Evolutionary conservation across 2,797 vertebrate genomes (phyloP), one percentile per base, ranked within the genome.

Genomic region (Anisognathus igniventris): DNA sequence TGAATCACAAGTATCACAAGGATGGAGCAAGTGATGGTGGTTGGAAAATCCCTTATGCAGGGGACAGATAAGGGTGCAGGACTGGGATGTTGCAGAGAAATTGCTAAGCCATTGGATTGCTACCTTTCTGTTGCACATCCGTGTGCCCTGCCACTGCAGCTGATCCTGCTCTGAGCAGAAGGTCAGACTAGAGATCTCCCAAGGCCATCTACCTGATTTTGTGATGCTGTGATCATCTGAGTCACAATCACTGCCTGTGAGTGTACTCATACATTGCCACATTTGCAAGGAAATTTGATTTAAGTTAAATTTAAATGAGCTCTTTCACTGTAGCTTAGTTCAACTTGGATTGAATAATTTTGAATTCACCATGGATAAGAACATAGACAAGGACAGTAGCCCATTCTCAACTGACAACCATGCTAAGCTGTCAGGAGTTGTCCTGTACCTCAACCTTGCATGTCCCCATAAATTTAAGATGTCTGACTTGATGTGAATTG

Each of bases 221-320:
- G 42, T 4, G 3, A 21, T 71, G 42, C 42, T 71, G 10, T 33
- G 39, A 62, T 74, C 31, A n/a, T 65, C 71, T 54, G 33, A 82
- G 40, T 67, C 64, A 57, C 3, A 3, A 31, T 67, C 56, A 16
- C 14, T n/a, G 6, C 22, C 82, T 73, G n/a, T 56, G 44, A 84
- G 10, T 37, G 18, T 62, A 51, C 60, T 79, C 62, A 72, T 47
- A 44, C 7, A 0, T 60, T 66, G 37, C 33, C 31, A 40, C 17
- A 85, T 93, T 95, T 88, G 56, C 56, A 93, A 76, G 47, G 31
- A 91, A 85, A 87, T 73, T 60, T 77, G 14, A 74, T 88, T 93
- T 75, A 66, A 35, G 47, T 88, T 87, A 92, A 39, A 94, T 91
- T 92, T 87, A 73, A 89, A 82, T 82, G 82, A 79, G 40, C 8